Evolutionary conservation across 1,140 invertebrate genomes (phyloP).

Genomic region (Papilio aristodemus): DNA sequence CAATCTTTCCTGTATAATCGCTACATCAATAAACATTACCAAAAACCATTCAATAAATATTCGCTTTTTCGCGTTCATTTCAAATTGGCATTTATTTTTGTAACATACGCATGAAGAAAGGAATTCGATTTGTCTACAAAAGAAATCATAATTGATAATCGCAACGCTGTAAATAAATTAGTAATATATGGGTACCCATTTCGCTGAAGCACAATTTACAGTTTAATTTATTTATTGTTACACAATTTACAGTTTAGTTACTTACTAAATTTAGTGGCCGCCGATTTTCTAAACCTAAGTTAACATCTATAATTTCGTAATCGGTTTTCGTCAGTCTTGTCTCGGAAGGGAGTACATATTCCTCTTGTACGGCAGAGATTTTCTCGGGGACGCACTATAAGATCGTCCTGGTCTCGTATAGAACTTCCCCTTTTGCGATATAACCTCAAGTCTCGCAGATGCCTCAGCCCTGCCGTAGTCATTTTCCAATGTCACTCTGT

Average conservation of each 20-base stretch:
- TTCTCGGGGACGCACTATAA: slow-evolving; percentile 60
- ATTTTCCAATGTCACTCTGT: slow-evolving; percentile 90
- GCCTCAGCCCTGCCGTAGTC: slow-evolving; percentile 90
- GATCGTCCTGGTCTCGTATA: slow-evolving; percentile 60
- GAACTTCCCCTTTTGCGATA: slow-evolving; percentile 77
- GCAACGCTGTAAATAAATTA: not conserved
- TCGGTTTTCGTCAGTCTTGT: slow-evolving; percentile 60
- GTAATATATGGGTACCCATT: not conserved
- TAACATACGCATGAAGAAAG: no score
- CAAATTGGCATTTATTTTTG: no score
- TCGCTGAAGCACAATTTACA: not conserved
- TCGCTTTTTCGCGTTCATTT: not conserved
- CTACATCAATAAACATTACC: no score
- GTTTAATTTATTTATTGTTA: slow-evolving; percentile 1
- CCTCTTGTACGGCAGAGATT: slow-evolving; percentile 50
- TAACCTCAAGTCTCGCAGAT: slow-evolving; percentile 89
- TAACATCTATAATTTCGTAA: not conserved
- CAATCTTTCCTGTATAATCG: no score
- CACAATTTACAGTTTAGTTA: not conserved
- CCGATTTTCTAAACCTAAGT: slow-evolving; percentile 17
- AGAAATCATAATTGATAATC: not conserved
- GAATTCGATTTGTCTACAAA: no score
- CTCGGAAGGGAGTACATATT: slow-evolving; percentile 53
- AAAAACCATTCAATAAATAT: not conserved
- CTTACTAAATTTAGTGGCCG: not conserved